Base-by-base conservation (phyloP, 2,113 vertebrate genomes). In the Tragelaphus scriptus region DNA sequence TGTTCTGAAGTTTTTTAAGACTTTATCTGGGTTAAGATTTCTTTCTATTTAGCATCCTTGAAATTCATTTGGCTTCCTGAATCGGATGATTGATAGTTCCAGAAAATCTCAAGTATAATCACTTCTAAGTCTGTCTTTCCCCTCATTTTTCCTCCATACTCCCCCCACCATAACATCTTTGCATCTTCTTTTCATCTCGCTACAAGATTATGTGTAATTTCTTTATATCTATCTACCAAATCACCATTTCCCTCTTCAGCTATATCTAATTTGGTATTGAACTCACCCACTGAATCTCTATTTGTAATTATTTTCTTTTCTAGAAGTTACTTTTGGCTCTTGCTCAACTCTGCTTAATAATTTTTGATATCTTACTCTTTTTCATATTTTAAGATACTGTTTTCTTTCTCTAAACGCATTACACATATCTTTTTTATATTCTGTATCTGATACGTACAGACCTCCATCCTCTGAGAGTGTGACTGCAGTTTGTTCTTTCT, bases 271-370 rank as follows among this genome's bases (percentile, higher is more conserved):
- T 49, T 88, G 82, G 14, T 85, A 88, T 85, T 87, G 19, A 21
- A 81, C 32, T 95, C 82, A 81, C 40, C 87, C 44, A 75, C 28
- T 85, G 63, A 79, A 12, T 94, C 47, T 96, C 77, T 88, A 88
- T 68, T 95, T 93, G 56, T 28, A 84, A 68, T 77, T 56, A 63
- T 94, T 94, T 94, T 96, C 32, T 75, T 91, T 96, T 93, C 55
- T 85, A 85, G 19, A 88, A 81, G 68, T 94, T 94, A 91, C 85
- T 95, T 95, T 97, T 88, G 47, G 10, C 58, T 94, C 7, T 96
- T 95, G 94, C 19, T 80, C 85, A 95, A 88, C 84, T 82, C 47
- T 36, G 25, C 44, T n/a, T 94, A 55, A 3, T 85, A 15, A 75
- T 85, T 89, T 96, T 97, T 89, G 28, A 25, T 53, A 81, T 92